Evolutionary conservation across 2,888 invertebrate genomes (phyloP).

Genomic region (Melanchra persicariae): DNA sequence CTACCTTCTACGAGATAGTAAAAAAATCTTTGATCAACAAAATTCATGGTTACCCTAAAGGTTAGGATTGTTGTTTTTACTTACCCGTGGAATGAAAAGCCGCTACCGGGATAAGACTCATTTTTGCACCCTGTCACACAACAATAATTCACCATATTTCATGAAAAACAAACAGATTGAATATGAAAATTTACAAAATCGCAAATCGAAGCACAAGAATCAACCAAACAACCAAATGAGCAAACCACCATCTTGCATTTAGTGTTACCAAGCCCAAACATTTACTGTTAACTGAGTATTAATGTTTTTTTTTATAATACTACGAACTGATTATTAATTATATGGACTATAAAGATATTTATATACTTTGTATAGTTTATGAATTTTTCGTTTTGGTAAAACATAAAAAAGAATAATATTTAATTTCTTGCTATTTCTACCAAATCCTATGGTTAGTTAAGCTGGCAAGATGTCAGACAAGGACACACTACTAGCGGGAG

Average conservation of each 20-base stretch:
- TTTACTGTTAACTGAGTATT: no score
- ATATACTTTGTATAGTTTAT: neutral
- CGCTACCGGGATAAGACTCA: neutral
- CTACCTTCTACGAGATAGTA: neutral
- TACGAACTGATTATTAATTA: neutral
- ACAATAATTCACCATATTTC: neutral
- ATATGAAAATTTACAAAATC: no score
- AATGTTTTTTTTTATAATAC: neutral
- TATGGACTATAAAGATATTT: neutral
- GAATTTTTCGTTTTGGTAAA: neutral
- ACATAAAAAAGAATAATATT: neutral
- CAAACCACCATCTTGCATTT: neutral
- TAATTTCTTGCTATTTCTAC: no score
- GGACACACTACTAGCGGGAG: no score
- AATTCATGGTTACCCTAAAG: neutral
- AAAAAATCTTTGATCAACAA: neutral
- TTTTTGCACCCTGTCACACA: no score
- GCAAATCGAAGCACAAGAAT: neutral
- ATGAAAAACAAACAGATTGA: neutral
- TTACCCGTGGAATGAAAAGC: neutral
- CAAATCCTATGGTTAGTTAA: neutral
- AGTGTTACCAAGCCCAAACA: neutral
- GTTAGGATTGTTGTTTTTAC: neutral
- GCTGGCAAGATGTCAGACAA: no score
- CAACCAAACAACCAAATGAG: neutral